Conservation (phyloP, 30 jellyfish, hydroid and myxozoan species). For the Turritopsis dohrnii region DNA sequence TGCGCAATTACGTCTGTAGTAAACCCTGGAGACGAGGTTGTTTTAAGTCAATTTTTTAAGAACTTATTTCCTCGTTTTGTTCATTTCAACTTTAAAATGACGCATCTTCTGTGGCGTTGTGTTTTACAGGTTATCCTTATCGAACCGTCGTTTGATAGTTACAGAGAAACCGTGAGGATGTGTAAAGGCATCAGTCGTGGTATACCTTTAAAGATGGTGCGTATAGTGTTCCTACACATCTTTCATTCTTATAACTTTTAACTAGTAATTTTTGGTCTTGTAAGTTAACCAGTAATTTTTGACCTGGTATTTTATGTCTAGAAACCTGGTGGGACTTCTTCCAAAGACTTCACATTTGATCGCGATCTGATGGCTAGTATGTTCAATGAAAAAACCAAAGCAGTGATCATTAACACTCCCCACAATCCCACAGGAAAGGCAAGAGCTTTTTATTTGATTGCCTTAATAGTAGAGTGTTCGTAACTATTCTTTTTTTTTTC, state of each 20-base stretch:
- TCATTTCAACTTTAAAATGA: background rate
- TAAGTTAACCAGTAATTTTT: no score
- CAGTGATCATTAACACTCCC: conserved; percentile 81
- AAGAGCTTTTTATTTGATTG: no score
- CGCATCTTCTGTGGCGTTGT: no score
- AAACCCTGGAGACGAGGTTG: conserved; percentile 95
- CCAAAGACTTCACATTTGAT: conserved; percentile 65
- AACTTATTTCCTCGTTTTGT: background rate
- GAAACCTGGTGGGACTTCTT: conserved; percentile 66
- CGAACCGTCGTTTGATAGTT: conserved; percentile 84
- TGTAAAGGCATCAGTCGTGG: conserved; percentile 66
- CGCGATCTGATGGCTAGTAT: conserved; percentile 55
- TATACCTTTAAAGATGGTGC: conserved; percentile 61
- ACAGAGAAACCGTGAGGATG: conserved; percentile 50
- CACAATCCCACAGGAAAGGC: conserved; percentile 97
- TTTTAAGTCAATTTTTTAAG: background rate
- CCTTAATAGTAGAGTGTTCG: no score
- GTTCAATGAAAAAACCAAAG: conserved; percentile 74
- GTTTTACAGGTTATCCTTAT: conserved; percentile 89
- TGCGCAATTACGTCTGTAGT: conserved; percentile 62
- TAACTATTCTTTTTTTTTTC: no score
- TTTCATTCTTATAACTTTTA: no score
- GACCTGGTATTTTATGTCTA: background rate
- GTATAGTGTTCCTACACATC: no score
- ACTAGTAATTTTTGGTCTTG: no score